These are phyloP conservation scores for Chymomyza caudatula DNA, from an alignment of 2,888 invertebrate species.

Conservation along the genomic window DNA sequence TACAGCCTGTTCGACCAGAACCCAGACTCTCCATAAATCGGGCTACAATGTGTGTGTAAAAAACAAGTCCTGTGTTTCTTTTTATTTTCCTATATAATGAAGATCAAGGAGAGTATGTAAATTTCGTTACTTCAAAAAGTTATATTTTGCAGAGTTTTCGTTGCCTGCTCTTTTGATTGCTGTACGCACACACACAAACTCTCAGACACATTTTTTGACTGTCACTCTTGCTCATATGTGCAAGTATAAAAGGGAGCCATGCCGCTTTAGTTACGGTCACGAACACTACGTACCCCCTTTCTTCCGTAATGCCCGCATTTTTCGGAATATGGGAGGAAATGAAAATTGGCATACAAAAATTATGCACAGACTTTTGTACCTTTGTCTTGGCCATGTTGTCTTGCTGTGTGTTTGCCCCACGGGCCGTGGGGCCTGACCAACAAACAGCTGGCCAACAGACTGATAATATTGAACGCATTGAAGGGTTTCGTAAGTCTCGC, in stretches of 20 bases:
- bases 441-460: neutral
- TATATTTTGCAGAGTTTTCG: neutral
- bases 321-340: conserved; percentile 39
- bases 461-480: conserved; percentile 9
- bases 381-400: conserved; percentile 12
- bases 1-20: too few species aligned
- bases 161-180: neutral
- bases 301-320: neutral
- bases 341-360: conserved; percentile 38
- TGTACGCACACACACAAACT: conserved; percentile 19
- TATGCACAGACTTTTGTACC: neutral
- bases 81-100: too few species aligned
- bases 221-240: neutral
- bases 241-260: neutral
- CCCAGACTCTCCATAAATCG: too few species aligned
- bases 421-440: neutral
- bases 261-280: conserved; percentile 51
- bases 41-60: too few species aligned
- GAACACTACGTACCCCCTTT: conserved; percentile 24
- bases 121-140: neutral
- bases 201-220: conserved; percentile 7
- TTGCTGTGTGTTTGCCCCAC: neutral
- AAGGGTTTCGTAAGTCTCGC: conserved; percentile 38
- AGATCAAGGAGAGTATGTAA: neutral
- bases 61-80: too few species aligned